These are phyloP conservation scores for Mormyrus iriodes DNA, from an alignment of 2,113 vertebrate genomes.

Conservation along the genomic window DNA sequence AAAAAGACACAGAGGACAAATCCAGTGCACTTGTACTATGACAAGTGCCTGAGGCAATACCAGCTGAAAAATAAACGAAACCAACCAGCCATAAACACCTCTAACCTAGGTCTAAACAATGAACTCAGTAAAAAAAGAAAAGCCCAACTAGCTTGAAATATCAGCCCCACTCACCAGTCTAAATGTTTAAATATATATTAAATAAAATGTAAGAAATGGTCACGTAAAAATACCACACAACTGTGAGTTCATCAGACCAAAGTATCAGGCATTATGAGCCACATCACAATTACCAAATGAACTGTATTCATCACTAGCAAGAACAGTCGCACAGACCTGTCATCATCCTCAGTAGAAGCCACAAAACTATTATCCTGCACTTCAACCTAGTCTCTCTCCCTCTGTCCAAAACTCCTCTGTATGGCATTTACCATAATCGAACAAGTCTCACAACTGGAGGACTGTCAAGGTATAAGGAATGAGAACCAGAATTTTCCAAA, in stretches of 20 bases:
- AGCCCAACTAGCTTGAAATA: not conserved
- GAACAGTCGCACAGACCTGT: not conserved
- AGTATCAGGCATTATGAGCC: not conserved
- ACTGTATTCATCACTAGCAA: not conserved
- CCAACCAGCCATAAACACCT: not conserved
- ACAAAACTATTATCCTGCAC: not conserved
- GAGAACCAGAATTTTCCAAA: not conserved
- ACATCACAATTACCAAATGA: not conserved
- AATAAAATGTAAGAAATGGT: not conserved
- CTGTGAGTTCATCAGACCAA: not conserved
- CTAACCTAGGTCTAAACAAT: not conserved
- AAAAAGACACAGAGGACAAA: not conserved
- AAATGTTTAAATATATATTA: not conserved
- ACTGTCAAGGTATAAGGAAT: not conserved
- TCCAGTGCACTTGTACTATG: not conserved
- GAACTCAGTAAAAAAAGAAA: not conserved
- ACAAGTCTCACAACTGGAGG: not conserved
- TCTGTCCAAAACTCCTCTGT: not conserved
- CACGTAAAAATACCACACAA: not conserved
- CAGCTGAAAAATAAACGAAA: not conserved
- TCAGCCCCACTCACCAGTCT: too few species aligned
- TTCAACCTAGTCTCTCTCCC: not conserved
- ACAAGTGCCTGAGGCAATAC: not conserved
- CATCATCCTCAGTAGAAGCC: not conserved
- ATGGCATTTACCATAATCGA: not conserved